These are phyloP conservation scores for Megaceryle torquata DNA, from an alignment of 2,113 vertebrate species.

Conservation along the genomic window DNA sequence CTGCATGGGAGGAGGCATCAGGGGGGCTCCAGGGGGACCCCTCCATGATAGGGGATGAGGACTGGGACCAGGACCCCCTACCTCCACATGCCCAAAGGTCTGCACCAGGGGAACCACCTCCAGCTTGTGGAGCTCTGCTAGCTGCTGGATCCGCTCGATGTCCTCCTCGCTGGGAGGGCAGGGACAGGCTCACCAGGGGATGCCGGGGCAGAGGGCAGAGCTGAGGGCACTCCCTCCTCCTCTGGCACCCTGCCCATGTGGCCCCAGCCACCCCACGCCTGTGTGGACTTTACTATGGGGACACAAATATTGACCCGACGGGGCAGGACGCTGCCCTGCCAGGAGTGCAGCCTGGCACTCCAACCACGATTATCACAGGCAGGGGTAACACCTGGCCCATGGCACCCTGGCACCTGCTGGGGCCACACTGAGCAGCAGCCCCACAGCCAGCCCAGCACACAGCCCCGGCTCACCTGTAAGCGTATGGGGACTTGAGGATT, in stretches of 20 bases:
- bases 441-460: background rate
- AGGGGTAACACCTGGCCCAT: background rate
- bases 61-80: background rate
- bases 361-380: fast-evolving
- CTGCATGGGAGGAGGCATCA: background rate
- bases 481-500: slow-evolving; percentile 63
- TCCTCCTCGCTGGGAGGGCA: slow-evolving; percentile 71
- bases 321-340: background rate
- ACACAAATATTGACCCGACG: background rate
- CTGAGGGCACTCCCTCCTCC: background rate
- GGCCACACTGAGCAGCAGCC: fast-evolving
- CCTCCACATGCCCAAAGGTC: slow-evolving; percentile 82
- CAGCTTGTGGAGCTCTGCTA: slow-evolving; percentile 71
- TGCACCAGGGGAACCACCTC: slow-evolving; percentile 81
- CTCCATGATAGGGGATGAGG: fast-evolving
- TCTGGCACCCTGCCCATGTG: background rate
- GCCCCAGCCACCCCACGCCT: background rate
- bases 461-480: slow-evolving; percentile 73
- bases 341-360: background rate
- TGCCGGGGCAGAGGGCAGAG: background rate
- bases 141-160: slow-evolving; percentile 66
- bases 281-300: background rate
- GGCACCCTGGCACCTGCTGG: fast-evolving
- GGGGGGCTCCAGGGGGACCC: background rate
- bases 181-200: background rate